Evolutionary conservation across 2,113 vertebrate genomes (phyloP), one percentile per base, ranked within the genome.

Genomic region (Notothenia coriiceps): DNA sequence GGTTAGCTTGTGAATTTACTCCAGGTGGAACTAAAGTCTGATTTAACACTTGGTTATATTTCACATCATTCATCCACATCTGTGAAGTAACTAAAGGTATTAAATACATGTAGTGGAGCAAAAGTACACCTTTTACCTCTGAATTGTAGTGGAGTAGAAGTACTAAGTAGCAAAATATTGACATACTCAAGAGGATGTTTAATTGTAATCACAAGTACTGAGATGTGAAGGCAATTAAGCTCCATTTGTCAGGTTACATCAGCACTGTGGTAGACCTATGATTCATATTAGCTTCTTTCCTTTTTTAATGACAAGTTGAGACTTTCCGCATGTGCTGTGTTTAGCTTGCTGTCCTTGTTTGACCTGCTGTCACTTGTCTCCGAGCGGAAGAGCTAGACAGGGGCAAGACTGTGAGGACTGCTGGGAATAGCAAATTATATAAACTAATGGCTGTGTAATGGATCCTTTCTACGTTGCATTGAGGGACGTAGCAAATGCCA

Each of bases 371-470:
- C 12, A 54, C 59, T 74, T 66, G n/a, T 66, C 59, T 60, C 12
- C 56, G 44, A 70, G 66, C 2, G 68, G 76, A 85, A 88, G 60
- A 46, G 75, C 61, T 51, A 46, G 61, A 77, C 80, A 75, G 22
- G 17, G 55, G 61, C 57, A 2, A 50, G 86, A 79, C 70, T 86
- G 66, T 59, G 35, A 65, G 74, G 69, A 71, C 59, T 86, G 69
- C 77, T 78, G 77, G 82, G 82, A 88, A 86, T 76, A 86, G 90
- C 76, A 83, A 75, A 88, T 88, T 76, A 83, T 8, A 49, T 79
- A 79, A 88, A 89, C 69, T 82, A 89, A 93, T 84, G 67, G 77
- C 60, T 25, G 59, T 11, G 14, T 84, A 86, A 90, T 88, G 77
- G 80, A 83, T 59, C 18, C 9, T 75, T 70, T 62, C 66, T 44